Conservation (phyloP, 2,113 vertebrate genomes). For the Boulengeromyrus knoepffleri region DNA sequence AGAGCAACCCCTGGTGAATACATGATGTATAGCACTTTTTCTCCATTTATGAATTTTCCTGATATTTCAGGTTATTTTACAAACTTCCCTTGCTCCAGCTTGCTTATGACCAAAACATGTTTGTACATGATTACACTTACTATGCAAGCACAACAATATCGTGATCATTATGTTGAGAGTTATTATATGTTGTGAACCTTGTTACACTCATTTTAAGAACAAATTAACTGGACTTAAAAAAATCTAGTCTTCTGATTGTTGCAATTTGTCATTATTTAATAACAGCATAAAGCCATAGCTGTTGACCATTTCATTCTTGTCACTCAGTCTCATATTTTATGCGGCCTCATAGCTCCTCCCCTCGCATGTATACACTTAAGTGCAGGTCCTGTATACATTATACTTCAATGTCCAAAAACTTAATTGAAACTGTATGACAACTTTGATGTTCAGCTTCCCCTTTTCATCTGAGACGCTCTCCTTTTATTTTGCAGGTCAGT, state of each 20-base stretch:
- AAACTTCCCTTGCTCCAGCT: neutral
- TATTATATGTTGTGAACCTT: neutral
- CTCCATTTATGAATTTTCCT: neutral
- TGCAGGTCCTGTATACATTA: neutral
- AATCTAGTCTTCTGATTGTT: neutral
- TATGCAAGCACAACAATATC: neutral
- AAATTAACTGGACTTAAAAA: neutral
- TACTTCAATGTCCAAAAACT: neutral
- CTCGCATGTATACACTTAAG: neutral
- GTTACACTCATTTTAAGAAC: neutral
- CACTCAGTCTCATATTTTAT: neutral
- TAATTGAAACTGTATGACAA: neutral
- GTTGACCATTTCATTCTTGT: neutral
- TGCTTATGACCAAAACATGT: neutral
- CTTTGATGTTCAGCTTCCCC: neutral
- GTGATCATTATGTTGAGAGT: neutral
- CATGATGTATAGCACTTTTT: neutral
- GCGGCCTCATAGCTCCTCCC: neutral
- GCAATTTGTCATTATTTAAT: neutral
- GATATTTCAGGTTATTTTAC: neutral
- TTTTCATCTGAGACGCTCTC: neutral
- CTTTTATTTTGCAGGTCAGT: constrained; percentile 35
- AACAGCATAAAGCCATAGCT: neutral
- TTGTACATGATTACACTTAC: neutral
- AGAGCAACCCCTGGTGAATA: neutral